Base-by-base conservation (phyloP, 2,888 invertebrate genomes). In the Aphrophora alni region DNA sequence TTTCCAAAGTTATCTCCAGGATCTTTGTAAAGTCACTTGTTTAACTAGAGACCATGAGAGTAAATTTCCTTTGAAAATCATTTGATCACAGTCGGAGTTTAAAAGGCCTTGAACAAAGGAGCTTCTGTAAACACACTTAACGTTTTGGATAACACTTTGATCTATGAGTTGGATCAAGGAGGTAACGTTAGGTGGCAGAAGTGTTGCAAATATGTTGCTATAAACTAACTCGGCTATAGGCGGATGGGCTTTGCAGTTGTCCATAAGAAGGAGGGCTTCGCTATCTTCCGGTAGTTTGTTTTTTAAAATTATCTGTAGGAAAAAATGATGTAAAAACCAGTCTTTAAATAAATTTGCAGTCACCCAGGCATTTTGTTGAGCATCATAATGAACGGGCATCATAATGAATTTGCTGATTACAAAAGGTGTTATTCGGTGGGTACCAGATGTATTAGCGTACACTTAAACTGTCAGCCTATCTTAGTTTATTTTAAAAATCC, bases 321-420 rank as follows among this genome's bases (percentile, higher is more conserved):
- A 38, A 28, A 80, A 80, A 38, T 76, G 24, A 17, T 72, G 72
- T n/a, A 68, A 44, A 77, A 73, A 77, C 73, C 77, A 80, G 27
- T 80, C 70, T 38, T 38, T 44, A 69, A 80, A 80, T 75, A 71
- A 28, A 24, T 80, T 33, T 44, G 27, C 2, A 8, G 51, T 28
- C 77, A 73, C 76, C 80, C 80, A 80, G 28, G 73, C 77, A 77
- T 59, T 80, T 5, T 17, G n/a, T 76, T 33, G 75, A 25, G 59
- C 59, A 5, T n/a, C 27, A 76, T 76, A 76, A 76, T 14, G 1
- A n/a, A 51, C 75, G 1, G 75, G 75, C 25, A n/a, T n/a, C n/a
- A n/a, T 59, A 38, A 17, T 76, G 5, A 8, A 33, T 33, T 33
- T 33, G 3, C 33, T 8, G 33, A 33, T 33, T 33, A 33, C 75